Evolutionary conservation across 2,888 invertebrate genomes (phyloP), one percentile per base, ranked within the genome.

Genomic region (Quadriops clusia): DNA sequence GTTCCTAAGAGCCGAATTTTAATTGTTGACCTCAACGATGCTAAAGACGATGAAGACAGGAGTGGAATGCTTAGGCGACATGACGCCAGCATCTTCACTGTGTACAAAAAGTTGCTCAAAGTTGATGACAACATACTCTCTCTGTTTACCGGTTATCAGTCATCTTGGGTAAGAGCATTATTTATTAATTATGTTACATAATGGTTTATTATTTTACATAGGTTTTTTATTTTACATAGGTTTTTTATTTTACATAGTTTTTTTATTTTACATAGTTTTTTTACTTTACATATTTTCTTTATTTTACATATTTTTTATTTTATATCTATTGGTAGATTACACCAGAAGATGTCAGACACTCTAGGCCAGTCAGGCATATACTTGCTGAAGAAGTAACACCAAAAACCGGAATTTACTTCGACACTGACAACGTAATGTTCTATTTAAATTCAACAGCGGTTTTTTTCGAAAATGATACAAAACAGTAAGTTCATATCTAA

Each of bases 1-100:
- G 56, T 65, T 11, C 60, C 61, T 30, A 40, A 53, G 23, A 64
- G 65, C 3, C 67, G 64, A 26, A 62, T 69, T 26, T 45, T 73
- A 11, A 65, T 74, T 36, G 62, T 77, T 16, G 61, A 60, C 31
- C 58, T 78, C 13, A 65, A 72, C 38, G 74, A 74, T 49, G 70
- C 71, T 3, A 54, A 51, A 24, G 70, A 70, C 12, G 65, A 63
- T 13, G 72, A 72, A 41, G 61, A 67, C 8, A 53, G 74, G 20
- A 46, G 56, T 7, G 65, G 67, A 1, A 60, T 77, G 51, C 61
- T 74, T 7, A 62, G 63, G 26, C 63, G 72, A 16, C 78, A 79
- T 49, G 72, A 67, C 52, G 39, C 48, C 3, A 64, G 69, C 41
- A 75, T 80, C 52, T 54, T 63, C 22, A 59, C 68, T 3, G 61